These are phyloP conservation scores for Chaetophractus vellerosus DNA, from an alignment of 2,797 vertebrate genomes.

Conservation along the genomic window DNA sequence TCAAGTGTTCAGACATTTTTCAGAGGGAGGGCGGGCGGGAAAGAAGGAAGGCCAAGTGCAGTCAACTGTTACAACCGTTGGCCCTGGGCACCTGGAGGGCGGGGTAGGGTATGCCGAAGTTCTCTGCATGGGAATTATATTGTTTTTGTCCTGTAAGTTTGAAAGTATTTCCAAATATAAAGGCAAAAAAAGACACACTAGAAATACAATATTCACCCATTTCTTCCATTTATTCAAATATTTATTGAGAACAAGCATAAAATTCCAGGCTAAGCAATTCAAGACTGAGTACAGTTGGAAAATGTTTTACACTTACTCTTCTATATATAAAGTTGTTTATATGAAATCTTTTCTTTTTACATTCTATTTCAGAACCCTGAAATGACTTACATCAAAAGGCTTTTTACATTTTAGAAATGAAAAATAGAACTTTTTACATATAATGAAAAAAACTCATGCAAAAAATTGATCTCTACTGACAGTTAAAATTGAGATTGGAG, in stretches of 20 bases:
- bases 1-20: no score
- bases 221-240: not conserved
- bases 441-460: not conserved
- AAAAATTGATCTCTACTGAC: not conserved
- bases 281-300: not conserved
- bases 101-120: no score
- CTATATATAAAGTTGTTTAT: not conserved
- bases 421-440: conserved; percentile 7
- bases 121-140: no score
- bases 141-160: no score
- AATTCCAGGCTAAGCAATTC: conserved; percentile 33
- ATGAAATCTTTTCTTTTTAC: not conserved
- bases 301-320: not conserved
- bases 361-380: conserved; percentile 37
- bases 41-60: no score
- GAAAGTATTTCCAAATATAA: no score
- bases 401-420: not conserved
- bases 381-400: not conserved
- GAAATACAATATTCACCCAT: not conserved
- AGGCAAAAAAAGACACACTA: not conserved
- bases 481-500: not conserved
- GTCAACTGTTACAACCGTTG: no score
- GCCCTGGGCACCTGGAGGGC: no score
- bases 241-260: conserved; percentile 14
- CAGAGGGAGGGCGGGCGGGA: no score